Base-by-base conservation (phyloP, 2,888 invertebrate genomes). In the Aelia acuminata region DNA sequence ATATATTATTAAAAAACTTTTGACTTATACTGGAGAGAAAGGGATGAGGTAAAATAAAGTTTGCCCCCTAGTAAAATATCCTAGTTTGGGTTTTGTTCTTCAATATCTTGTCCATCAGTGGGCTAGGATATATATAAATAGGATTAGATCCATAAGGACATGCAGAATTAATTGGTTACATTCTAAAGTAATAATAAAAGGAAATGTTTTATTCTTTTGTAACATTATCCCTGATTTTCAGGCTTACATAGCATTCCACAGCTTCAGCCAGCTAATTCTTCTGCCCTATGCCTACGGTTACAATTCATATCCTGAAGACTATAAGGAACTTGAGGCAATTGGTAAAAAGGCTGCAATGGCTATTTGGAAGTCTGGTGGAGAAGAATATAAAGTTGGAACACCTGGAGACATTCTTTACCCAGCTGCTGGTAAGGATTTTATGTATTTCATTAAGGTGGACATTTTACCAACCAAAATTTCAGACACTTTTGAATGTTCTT, bases 201-300 rank as follows among this genome's bases (percentile, higher is more conserved):
- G 53, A 70, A 57, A 57, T 1, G 5, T 26, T 70, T 70, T 35
- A 20, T 31, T 35, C 5, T 18, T 31, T 35, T 35, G 5, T 20
- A 35, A 35, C 15, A 70, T 31, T 63, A 2, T 8, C 11, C 20
- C 11, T 13, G 26, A 48, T 50, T 95, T 95, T 92, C 94, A 95
- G 92, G 96, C 95, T 0, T 97, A 95, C 91, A 91, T 97, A 88
- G 95, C 96, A 0, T 97, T 96, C 92, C 97, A 97, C 92, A 96
- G 96, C 91, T 97, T 97, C 90, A 97, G 97, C 0, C 97, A 98
- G 91, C 96, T 96, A 91, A 94, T 97, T 88, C 93, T 97, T 13
- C 96, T 96, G 91, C 97, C 97, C 15, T 97, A 97, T 97, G 97
- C 97, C 31, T 97, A 97, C 91, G 91, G 91, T 53, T 90, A 91